These are phyloP conservation scores for Bubalus kerabau DNA, from an alignment of 2,113 vertebrate species.

Conservation along the genomic window DNA sequence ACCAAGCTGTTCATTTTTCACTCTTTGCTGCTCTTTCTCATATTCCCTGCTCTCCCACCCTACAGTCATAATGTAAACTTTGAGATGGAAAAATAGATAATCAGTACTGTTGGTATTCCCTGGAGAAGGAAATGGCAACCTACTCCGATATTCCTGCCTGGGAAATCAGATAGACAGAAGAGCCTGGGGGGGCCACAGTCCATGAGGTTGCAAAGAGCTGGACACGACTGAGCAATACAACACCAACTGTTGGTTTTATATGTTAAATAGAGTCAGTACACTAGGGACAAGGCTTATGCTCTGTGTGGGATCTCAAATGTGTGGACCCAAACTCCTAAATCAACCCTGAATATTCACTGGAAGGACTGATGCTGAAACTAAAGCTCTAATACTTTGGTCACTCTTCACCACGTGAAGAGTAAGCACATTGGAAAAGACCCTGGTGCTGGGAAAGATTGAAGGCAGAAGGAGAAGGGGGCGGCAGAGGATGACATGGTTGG, in stretches of 20 bases:
- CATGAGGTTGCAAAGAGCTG: rapidly evolving
- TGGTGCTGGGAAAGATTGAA: neutral
- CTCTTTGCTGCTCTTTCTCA: neutral
- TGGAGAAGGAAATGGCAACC: neutral
- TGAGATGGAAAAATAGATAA: neutral
- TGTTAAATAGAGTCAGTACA: neutral
- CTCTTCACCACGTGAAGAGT: neutral
- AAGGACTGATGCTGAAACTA: neutral
- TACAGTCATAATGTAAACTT: neutral
- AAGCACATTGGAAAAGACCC: neutral
- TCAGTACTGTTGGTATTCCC: neutral
- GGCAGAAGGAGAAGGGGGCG: neutral
- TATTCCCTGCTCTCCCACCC: neutral
- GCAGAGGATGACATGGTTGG: neutral
- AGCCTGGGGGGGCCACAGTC: neutral
- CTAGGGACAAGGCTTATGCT: neutral
- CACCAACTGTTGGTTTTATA: neutral
- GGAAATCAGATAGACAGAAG: neutral
- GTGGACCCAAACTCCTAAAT: neutral
- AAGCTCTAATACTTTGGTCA: neutral
- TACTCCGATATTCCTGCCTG: neutral
- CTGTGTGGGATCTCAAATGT: neutral
- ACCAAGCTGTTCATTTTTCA: neutral
- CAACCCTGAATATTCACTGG: neutral
- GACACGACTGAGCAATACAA: rapidly evolving